Base-by-base conservation (phyloP, 2,888 invertebrate genomes). In the Agrilus cyanescens region DNA sequence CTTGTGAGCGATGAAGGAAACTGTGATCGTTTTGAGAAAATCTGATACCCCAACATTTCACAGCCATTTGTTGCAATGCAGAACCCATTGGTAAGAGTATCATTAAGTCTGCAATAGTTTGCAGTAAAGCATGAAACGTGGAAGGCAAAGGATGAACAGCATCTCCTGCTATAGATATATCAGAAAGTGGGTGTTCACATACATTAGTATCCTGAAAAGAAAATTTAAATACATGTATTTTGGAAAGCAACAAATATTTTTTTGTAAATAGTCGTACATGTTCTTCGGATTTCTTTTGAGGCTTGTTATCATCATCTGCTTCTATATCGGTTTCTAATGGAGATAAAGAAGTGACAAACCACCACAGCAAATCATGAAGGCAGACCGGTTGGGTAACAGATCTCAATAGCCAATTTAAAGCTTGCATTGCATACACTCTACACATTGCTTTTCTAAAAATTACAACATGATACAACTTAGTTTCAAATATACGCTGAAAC, bases 321-420 rank as follows among this genome's bases (percentile, higher is more conserved):
- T 76, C 73, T 16, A 67, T 65, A 39, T 73, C 71, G 2, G 70
- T 56, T 32, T 69, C 66, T 1, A 63, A 56, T 0, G 78, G 76
- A 3, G 82, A 82, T 32, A 95, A 71, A 0, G 94, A 85, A 12
- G 83, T 80, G 15, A 93, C 88, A 62, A 95, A 93, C 86, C 91
- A 94, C 96, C 96, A 96, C 63, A 97, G 76, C 8, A 96, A 74
- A 67, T 97, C 96, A 57, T 96, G 95, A 14, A 97, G 75, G 59
- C 90, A 86, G 4, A 84, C 82, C 4, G 91, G 85, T 61, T 91
- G 91, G 0, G 93, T 91, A 1, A 93, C 87, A 40, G 85, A 90
- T 40, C 91, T 77, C 36, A 97, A 68, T 15, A 98, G 68, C 97
- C 97, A 98, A 63, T 95, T 95, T 53, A 96, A 71, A 0, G 94